phyloP scores from a whole-genome alignment of 64 coral and sea anemone genomes.

The Platygyra sinensis region DNA sequence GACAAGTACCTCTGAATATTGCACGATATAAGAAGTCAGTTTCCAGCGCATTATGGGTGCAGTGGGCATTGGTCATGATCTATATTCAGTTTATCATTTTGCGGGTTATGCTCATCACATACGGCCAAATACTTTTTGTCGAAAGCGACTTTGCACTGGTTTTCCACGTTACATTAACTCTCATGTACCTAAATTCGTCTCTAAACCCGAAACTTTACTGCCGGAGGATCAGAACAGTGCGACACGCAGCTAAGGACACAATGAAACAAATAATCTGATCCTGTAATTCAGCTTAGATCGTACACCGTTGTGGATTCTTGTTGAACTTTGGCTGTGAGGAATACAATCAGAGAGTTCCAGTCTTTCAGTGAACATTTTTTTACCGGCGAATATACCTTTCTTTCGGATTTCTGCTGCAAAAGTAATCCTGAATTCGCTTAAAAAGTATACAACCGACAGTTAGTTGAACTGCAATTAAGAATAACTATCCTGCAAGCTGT shows the following conservation, averaged over 20 bases:
- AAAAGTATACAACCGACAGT: too few relatives aligned
- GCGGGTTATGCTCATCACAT: neutral
- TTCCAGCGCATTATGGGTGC: neutral
- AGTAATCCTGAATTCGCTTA: too few relatives aligned
- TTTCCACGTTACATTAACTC: neutral
- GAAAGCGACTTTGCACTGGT: neutral
- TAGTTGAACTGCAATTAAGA: too few relatives aligned
- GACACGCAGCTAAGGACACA: neutral
- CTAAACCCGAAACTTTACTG: neutral
- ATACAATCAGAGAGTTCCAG: too few relatives aligned
- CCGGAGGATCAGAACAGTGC: neutral
- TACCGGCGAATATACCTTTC: too few relatives aligned
- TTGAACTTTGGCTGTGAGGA: too few relatives aligned
- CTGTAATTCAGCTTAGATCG: neutral
- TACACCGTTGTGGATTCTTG: too few relatives aligned
- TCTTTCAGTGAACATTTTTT: too few relatives aligned
- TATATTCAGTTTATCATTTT: neutral
- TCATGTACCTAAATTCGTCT: neutral
- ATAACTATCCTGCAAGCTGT: too few relatives aligned
- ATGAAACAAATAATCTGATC: neutral
- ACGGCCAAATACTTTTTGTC: neutral
- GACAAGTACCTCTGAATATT: neutral
- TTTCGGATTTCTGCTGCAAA: too few relatives aligned
- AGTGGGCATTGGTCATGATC: neutral
- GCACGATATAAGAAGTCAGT: neutral